Evolutionary conservation across 2,888 invertebrate genomes (phyloP).

Genomic region (Sabatieria punctata): DNA sequence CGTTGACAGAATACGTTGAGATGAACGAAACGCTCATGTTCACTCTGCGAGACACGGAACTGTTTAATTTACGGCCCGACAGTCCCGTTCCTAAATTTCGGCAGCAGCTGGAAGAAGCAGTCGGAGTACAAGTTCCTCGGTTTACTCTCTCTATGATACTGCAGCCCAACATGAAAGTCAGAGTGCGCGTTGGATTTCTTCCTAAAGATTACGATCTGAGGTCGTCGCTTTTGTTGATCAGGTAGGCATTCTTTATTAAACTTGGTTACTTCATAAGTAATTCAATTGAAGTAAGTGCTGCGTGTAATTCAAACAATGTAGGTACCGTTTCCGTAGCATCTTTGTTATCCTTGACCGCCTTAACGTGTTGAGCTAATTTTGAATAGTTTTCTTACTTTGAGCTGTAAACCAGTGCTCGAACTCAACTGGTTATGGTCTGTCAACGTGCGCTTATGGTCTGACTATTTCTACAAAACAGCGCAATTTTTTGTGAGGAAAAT

Average conservation of each 20-base stretch:
- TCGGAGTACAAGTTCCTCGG: constrained; percentile 33
- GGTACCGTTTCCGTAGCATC: no score
- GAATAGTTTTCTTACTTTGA: background rate
- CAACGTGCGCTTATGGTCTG: no score
- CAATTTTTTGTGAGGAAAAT: no score
- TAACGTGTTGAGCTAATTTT: background rate
- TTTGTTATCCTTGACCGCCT: no score
- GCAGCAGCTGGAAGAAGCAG: constrained; percentile 33
- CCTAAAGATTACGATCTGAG: constrained; percentile 37
- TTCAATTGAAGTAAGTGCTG: background rate
- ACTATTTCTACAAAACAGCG: no score
- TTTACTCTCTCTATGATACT: constrained; percentile 44
- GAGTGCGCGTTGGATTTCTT: constrained; percentile 35
- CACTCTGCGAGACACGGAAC: constrained; percentile 33
- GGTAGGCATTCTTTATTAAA: constrained; percentile 23
- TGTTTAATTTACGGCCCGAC: constrained; percentile 24
- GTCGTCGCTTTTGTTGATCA: constrained; percentile 38
- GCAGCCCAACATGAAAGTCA: constrained; percentile 42
- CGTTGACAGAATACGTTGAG: constrained; percentile 24
- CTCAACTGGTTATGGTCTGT: no score
- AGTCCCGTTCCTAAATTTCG: constrained; percentile 32
- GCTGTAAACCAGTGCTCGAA: no score
- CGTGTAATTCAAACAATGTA: background rate
- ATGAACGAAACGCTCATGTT: constrained; percentile 38
- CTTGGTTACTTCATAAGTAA: background rate